Percentiles rank a stretch among this genome's conserved stretches.
Conservation (phyloP, 2,113 vertebrate genomes). For the Myotis lucifugus region DNA sequence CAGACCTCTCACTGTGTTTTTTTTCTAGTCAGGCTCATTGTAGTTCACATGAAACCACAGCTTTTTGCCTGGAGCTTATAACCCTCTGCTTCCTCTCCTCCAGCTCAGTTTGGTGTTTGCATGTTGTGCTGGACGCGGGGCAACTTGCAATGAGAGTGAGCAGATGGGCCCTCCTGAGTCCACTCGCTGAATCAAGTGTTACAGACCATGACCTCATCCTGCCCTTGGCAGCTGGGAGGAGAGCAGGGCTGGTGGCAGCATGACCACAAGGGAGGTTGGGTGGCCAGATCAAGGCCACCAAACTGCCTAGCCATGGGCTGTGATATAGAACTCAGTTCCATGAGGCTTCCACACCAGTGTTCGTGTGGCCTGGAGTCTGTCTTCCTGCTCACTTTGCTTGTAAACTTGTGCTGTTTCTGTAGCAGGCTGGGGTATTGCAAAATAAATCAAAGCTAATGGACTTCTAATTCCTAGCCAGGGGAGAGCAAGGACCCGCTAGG, state of each 20-base stretch:
- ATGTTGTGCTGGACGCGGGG: not conserved
- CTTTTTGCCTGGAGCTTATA: slow-evolving; percentile 45
- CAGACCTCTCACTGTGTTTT: slow-evolving; percentile 54
- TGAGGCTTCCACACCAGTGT: not conserved
- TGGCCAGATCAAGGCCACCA: not conserved
- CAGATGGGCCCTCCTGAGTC: not conserved
- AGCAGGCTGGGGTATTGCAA: not conserved
- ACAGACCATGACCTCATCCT: not conserved
- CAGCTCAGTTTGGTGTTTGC: not conserved
- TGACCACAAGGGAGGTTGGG: not conserved
- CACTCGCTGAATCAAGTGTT: not conserved
- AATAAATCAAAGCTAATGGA: not conserved
- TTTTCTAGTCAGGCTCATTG: slow-evolving; percentile 66
- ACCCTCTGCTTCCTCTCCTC: not conserved
- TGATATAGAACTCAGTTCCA: not conserved
- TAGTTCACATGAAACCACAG: slow-evolving; percentile 69
- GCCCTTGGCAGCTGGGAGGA: not conserved
- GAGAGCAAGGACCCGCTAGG: not conserved
- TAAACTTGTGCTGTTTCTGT: not conserved
- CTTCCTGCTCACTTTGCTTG: not conserved
- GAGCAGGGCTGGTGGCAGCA: not conserved
- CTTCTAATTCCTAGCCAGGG: not conserved
- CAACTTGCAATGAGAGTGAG: not conserved
- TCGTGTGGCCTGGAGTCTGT: not conserved
- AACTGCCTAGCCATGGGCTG: not conserved